Percentiles rank a stretch among this genome's conserved stretches.
Conservation (phyloP, 1,140 invertebrate species). For the Leptinotarsa texana region DNA sequence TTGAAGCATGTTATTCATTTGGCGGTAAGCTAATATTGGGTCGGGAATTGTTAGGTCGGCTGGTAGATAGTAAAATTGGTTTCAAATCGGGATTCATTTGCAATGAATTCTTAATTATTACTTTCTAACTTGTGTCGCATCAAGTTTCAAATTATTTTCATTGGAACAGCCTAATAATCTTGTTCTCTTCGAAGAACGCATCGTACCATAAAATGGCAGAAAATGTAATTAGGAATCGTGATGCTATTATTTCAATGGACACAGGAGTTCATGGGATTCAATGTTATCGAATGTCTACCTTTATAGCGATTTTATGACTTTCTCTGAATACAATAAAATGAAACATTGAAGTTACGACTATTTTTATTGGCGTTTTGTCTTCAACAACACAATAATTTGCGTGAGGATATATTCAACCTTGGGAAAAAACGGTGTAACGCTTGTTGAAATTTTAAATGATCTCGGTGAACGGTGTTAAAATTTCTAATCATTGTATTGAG, state of each 20-base stretch:
- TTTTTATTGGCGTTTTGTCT: slow-evolving; percentile 16
- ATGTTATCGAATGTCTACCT: slow-evolving; percentile 18
- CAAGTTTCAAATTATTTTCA: too few relatives aligned
- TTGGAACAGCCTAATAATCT: too few relatives aligned
- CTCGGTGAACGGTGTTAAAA: too few relatives aligned
- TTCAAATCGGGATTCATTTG: too few relatives aligned
- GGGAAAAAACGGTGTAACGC: neutral
- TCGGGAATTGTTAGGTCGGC: too few relatives aligned
- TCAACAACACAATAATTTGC: neutral
- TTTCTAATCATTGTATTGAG: too few relatives aligned
- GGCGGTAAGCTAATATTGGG: too few relatives aligned
- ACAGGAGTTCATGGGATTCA: neutral
- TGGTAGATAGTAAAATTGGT: too few relatives aligned
- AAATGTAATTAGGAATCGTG: slow-evolving; percentile 4
- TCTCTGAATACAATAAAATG: slow-evolving; percentile 10
- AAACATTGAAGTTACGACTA: slow-evolving; percentile 15
- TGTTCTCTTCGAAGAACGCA: neutral
- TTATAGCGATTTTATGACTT: slow-evolving; percentile 26
- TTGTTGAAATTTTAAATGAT: too few relatives aligned
- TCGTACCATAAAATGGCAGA: neutral
- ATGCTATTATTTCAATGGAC: slow-evolving; percentile 4
- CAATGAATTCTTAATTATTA: too few relatives aligned
- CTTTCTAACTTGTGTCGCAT: too few relatives aligned
- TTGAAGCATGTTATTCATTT: too few relatives aligned
- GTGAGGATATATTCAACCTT: neutral